These are phyloP conservation scores for Psammodynastes pulverulentus DNA, from an alignment of 2,113 vertebrate species.

Conservation along the genomic window DNA sequence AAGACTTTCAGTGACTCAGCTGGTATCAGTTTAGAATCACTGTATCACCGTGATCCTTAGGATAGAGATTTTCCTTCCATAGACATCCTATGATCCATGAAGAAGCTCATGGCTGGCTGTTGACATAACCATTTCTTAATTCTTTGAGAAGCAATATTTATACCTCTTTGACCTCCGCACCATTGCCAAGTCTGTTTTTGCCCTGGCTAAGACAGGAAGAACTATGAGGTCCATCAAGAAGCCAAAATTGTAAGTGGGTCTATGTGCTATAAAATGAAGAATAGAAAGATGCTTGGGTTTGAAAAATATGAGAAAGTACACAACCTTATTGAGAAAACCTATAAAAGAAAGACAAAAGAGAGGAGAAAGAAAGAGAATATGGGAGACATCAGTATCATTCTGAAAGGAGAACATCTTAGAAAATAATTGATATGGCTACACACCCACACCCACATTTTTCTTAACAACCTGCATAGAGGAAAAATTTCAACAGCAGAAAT, in stretches of 20 bases:
- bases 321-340: neutral
- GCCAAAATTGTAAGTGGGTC: neutral
- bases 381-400: neutral
- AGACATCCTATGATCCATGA: neutral
- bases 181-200: neutral
- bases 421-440: neutral
- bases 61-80: neutral
- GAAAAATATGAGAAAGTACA: neutral
- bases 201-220: neutral
- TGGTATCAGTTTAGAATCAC: neutral
- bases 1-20: neutral
- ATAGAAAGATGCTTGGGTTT: neutral
- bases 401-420: neutral
- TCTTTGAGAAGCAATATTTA: neutral
- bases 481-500: neutral
- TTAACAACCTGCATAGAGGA: neutral
- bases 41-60: neutral
- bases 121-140: neutral
- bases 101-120: neutral
- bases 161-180: neutral
- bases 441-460: neutral
- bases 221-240: neutral
- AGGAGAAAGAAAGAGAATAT: neutral
- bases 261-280: neutral
- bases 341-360: neutral